phyloP scores from a whole-genome alignment of 2,113 vertebrate species.

The Cercopithecus mona region DNA sequence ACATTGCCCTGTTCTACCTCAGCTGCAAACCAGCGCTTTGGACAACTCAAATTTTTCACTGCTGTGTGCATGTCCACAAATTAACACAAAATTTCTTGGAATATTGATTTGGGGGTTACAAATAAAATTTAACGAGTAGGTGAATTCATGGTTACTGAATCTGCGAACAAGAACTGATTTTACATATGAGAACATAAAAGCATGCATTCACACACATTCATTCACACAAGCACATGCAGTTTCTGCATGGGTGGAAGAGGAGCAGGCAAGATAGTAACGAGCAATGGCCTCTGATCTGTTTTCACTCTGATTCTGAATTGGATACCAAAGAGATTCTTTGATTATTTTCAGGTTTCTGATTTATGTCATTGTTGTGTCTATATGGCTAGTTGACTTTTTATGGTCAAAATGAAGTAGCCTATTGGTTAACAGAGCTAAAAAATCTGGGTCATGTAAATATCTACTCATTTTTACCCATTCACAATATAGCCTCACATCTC shows the following conservation, averaged over 20 bases:
- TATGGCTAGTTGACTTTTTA: not conserved
- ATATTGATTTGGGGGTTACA: not conserved
- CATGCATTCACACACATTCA: not conserved
- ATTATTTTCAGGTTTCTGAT: not conserved
- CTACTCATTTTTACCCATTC: not conserved
- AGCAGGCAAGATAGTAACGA: fast-evolving
- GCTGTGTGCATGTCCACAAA: not conserved
- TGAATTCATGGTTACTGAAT: not conserved
- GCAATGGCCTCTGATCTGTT: not conserved
- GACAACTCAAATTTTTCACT: not conserved
- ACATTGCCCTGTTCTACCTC: not conserved
- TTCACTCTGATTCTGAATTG: not conserved
- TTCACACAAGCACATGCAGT: not conserved
- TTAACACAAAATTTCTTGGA: not conserved
- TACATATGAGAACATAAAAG: not conserved
- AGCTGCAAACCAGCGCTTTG: not conserved
- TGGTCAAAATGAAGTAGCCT: not conserved
- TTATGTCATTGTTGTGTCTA: not conserved
- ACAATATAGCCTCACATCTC: not conserved
- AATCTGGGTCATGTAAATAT: not conserved
- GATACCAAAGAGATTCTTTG: not conserved
- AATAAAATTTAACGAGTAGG: not conserved
- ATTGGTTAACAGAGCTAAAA: not conserved
- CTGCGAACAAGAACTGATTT: not conserved
- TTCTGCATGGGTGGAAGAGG: not conserved